Evolutionary conservation across 2,797 vertebrate genomes (phyloP).

Genomic region (Thunnus albacares): DNA sequence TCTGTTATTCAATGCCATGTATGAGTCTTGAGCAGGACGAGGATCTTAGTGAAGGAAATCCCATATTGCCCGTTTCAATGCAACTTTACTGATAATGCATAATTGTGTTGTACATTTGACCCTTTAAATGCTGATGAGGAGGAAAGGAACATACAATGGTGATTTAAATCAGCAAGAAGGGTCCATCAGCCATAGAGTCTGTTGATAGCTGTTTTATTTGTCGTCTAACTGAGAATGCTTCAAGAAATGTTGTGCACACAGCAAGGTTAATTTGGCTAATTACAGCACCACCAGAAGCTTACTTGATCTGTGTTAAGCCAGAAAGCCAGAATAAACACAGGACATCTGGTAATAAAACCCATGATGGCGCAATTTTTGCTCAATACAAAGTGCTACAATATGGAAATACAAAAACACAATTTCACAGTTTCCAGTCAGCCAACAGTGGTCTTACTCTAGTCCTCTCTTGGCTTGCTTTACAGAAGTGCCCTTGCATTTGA

Average conservation of each 20-base stretch:
- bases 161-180: not conserved
- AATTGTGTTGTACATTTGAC: not conserved
- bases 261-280: slow-evolving; percentile 54
- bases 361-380: slow-evolving; percentile 14
- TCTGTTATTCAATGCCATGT: not conserved
- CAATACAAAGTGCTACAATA: slow-evolving; percentile 37
- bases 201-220: not conserved
- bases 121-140: not conserved
- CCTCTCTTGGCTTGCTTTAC: not conserved
- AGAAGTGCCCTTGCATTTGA: not conserved
- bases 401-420: slow-evolving; percentile 8
- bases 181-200: not conserved
- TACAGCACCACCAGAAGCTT: slow-evolving; percentile 60
- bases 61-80: not conserved
- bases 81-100: not conserved
- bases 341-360: slow-evolving; percentile 53
- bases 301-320: slow-evolving; percentile 52
- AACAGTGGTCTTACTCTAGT: not conserved
- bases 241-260: slow-evolving; percentile 26
- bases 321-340: slow-evolving; percentile 54
- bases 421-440: slow-evolving; percentile 38
- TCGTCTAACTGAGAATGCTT: slow-evolving; percentile 4
- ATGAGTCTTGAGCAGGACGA: no score
- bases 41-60: not conserved
- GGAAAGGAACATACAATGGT: not conserved